Base-by-base conservation (phyloP, 2,113 vertebrate genomes). In the Ursus arctos region DNA sequence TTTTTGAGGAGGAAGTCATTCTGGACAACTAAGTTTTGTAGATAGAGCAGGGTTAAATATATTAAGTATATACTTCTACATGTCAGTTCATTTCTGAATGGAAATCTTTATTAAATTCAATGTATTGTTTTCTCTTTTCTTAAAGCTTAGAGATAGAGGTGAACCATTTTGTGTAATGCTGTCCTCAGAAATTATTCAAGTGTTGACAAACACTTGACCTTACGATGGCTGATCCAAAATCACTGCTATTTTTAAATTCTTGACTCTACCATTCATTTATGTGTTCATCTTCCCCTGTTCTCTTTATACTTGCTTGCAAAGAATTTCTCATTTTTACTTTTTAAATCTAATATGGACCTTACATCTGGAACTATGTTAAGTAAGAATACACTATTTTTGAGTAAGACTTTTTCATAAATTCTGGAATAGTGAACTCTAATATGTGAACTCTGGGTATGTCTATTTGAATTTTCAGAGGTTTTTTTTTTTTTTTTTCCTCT, bases 381-480 rank as follows among this genome's bases (percentile, higher is more conserved):
- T 79, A 96, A 84, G 49, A 81, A 80, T 72, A 57, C 10, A 80
- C n/a, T 88, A 15, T 21, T 94, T 74, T 77, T 91, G 8, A 88
- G 14, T 84, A 67, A 33, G 4, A 9, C 22, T 21, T 79, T 84
- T 72, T 71, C 22, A 81, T 81, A 59, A 72, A 53, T 90, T 79
- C 36, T 81, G 67, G 19, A 93, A 61, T 53, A 61, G 26, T 55
- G 13, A 92, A 81, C 7, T 49, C 49, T 80, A 51, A 22, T 86
- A 84, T 69, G 3, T 82, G 36, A 90, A 86, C 53, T 69, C 76
- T 55, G 63, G 24, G 4, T 36, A 21, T 83, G 14, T 72, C 40
- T 76, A 9, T 74, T 80, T 85, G 16, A 69, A 67, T 81, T 57
- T 90, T 92, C 69, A 43, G 43, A 43, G 43, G 43, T 43, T 6